Evolutionary conservation across 2,113 vertebrate species (phyloP).

Genomic region (Leptobrachium ailaonicum): DNA sequence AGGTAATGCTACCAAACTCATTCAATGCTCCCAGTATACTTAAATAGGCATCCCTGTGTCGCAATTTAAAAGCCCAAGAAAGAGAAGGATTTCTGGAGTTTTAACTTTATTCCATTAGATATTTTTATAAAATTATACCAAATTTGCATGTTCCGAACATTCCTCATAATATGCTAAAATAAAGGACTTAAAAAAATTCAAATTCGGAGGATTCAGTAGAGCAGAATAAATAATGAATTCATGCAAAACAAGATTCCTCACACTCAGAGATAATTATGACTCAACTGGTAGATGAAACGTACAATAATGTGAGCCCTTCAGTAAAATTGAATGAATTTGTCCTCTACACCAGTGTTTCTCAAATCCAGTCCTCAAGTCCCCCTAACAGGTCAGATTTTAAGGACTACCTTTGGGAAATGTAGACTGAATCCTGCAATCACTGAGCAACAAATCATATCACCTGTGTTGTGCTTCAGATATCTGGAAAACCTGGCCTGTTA

Average conservation of each 20-base stretch:
- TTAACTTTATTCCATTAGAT: too few relatives aligned
- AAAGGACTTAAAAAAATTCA: not conserved
- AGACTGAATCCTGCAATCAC: too few relatives aligned
- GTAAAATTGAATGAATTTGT: not conserved
- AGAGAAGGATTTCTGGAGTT: too few relatives aligned
- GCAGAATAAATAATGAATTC: not conserved
- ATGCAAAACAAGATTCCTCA: not conserved
- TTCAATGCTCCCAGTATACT: not conserved
- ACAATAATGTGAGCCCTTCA: not conserved
- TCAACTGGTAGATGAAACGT: conserved; percentile 1
- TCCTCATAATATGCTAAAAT: not conserved
- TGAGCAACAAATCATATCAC: too few relatives aligned
- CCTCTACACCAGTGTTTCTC: too few relatives aligned
- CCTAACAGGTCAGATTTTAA: too few relatives aligned
- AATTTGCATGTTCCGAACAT: not conserved
- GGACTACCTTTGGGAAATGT: too few relatives aligned
- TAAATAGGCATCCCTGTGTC: conserved; percentile 1
- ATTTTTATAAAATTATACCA: not conserved
- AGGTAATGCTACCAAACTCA: not conserved
- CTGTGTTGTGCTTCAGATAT: too few relatives aligned
- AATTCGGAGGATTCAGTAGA: not conserved
- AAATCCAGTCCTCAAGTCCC: too few relatives aligned
- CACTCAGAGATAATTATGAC: conserved; percentile 15
- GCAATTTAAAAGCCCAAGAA: too few relatives aligned
- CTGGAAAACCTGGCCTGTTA: too few relatives aligned